Evolutionary conservation across 1,140 invertebrate genomes (phyloP), one percentile per base, ranked within the genome.

Genomic region (Danaus melanippus): DNA sequence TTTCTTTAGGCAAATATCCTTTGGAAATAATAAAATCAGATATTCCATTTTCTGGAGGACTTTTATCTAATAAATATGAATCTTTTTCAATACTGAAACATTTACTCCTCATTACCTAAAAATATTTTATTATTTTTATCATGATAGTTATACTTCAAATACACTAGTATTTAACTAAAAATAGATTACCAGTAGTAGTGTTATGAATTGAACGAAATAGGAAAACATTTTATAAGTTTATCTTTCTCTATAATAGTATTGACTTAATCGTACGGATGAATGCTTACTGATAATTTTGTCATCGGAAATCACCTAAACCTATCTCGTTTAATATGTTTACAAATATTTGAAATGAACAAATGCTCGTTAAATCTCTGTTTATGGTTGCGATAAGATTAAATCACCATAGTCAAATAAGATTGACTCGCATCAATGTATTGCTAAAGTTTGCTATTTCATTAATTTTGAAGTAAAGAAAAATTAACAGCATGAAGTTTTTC

Each of bases 331-430:
- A 51, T 62, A 61, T 71, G 71, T 61, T 71, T 74, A 64, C 52
- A 50, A 58, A 76, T 70, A 60, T 67, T 32, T 59, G 68, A 62
- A 74, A 76, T 70, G 70, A 62, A 74, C 69, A 74, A 72, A 47
- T 50, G 67, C 57, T 81, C 75, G 69, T 79, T 68, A 80, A 80
- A 69, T 56, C 44, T 59, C 56, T 60, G 58, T 70, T 78, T 64
- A 62, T 56, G 63, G 64, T 64, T 59, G 52, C 53, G 70, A 76
- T 74, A 73, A 79, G 21, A 32, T 32, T 32, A 32, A 32, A 2
- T 32, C 21, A 32, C 21, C 21, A 32, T 32, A 32, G 21, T 32
- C 21, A 32, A 32, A 32, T 32, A 32, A 32, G 21, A 32, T 32
- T 32, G 6, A 32, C 7, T 32, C 21, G 21, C 21, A 32, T 32